Conservation (phyloP, 2,797 vertebrate species). For the Astyanax mexicanus region DNA sequence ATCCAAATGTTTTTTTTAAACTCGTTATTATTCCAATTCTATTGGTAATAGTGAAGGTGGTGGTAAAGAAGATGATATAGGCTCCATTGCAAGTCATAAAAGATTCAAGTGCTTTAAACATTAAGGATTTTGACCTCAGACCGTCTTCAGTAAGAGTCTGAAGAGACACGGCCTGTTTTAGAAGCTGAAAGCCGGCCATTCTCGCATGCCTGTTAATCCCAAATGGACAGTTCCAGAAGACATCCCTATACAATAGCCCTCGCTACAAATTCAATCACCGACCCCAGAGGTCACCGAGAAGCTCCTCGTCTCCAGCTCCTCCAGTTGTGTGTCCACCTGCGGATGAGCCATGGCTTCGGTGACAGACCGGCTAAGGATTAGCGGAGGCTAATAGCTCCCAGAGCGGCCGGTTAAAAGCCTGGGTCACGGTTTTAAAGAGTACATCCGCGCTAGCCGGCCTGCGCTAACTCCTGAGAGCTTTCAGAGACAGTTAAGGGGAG, state of each 20-base stretch:
- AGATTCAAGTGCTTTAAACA: conserved; percentile 48
- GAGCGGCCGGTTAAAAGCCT: conserved; percentile 76
- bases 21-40: too few relatives aligned
- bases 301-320: conserved; percentile 35
- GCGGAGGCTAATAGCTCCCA: conserved; percentile 77
- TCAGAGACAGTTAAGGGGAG: conserved; percentile 68
- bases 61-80: not conserved
- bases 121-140: conserved; percentile 30
- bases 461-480: conserved; percentile 74
- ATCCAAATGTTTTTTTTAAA: too few relatives aligned
- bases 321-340: conserved; percentile 53
- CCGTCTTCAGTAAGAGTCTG: conserved; percentile 32
- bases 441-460: conserved; percentile 72
- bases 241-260: conserved; percentile 35
- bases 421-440: conserved; percentile 79
- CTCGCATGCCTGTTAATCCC: conserved; percentile 37
- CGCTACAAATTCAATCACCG: conserved; percentile 36
- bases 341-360: conserved; percentile 37
- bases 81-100: conserved; percentile 30
- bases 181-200: conserved; percentile 18
- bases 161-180: conserved; percentile 21
- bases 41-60: not conserved
- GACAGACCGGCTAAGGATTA: conserved; percentile 65
- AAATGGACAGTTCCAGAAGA: conserved; percentile 5
- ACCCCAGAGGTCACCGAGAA: conserved; percentile 49